phyloP scores from a whole-genome alignment of 2,888 invertebrate species.

The Plebejus anna region DNA sequence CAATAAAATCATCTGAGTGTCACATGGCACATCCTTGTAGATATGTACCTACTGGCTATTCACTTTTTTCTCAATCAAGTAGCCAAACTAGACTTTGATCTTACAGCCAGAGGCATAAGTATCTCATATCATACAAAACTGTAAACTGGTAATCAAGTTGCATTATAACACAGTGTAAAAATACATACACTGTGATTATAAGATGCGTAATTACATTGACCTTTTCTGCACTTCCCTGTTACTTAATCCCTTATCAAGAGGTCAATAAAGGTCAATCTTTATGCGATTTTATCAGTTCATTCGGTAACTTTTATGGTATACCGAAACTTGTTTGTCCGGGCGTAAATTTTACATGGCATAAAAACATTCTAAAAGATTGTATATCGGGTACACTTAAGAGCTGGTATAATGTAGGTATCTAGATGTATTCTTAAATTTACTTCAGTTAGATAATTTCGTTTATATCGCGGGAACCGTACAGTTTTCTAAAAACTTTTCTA shows the following conservation, averaged over 20 bases:
- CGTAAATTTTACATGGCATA: neutral
- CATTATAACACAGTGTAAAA: neutral
- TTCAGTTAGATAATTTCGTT: no score
- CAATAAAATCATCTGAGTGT: no score
- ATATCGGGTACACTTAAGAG: no score
- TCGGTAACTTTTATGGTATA: neutral
- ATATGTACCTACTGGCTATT: no score
- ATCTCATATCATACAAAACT: neutral
- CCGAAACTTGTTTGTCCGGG: neutral
- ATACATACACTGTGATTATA: neutral
- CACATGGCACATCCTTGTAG: no score
- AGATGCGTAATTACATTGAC: neutral
- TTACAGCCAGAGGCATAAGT: neutral
- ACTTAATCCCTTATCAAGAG: conserved; percentile 11
- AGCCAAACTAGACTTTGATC: no score
- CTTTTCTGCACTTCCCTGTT: conserved; percentile 13
- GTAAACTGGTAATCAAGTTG: neutral
- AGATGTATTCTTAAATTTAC: no score
- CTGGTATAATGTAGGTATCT: neutral
- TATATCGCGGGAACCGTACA: no score
- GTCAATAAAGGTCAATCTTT: neutral
- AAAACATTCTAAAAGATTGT: neutral
- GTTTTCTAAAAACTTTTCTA: neutral
- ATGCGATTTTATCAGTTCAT: neutral
- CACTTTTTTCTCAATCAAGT: no score